These are phyloP conservation scores for Odontamblyopus lacepedii DNA, from an alignment of 2,797 vertebrate genomes.

Conservation along the genomic window DNA sequence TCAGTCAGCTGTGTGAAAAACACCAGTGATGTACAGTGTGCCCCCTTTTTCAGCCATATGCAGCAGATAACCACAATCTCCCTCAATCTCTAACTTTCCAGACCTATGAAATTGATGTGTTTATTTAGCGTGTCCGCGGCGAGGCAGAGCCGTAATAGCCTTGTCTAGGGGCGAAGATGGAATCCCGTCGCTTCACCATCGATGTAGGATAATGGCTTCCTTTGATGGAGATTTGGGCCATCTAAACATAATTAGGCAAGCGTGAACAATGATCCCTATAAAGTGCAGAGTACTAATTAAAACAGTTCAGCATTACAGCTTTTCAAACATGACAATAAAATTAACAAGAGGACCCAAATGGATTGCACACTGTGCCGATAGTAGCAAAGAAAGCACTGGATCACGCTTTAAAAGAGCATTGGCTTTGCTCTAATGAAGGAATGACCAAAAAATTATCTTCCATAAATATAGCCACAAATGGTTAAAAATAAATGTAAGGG, in stretches of 20 bases:
- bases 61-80: conserved; percentile 70
- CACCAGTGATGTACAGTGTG: conserved; percentile 43
- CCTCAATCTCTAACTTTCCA: conserved; percentile 72
- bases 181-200: conserved; percentile 71
- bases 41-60: conserved; percentile 60
- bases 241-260: conserved; percentile 79
- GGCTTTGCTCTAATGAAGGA: conserved; percentile 47
- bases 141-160: conserved; percentile 74
- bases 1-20: conserved; percentile 32
- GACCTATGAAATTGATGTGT: conserved; percentile 77
- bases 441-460: conserved; percentile 32
- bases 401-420: conserved; percentile 56
- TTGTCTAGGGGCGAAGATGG: conserved; percentile 75
- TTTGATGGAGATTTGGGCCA: conserved; percentile 79
- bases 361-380: conserved; percentile 62
- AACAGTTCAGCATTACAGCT: conserved; percentile 76
- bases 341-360: conserved; percentile 73
- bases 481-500: neutral
- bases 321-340: conserved; percentile 78
- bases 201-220: conserved; percentile 75
- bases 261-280: conserved; percentile 79
- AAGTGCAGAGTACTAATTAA: conserved; percentile 81
- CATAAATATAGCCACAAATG: neutral
- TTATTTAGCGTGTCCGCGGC: conserved; percentile 77
- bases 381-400: conserved; percentile 44